Conservation (phyloP, 2,888 invertebrate species). For the Pycnomerus fuliginosus region DNA sequence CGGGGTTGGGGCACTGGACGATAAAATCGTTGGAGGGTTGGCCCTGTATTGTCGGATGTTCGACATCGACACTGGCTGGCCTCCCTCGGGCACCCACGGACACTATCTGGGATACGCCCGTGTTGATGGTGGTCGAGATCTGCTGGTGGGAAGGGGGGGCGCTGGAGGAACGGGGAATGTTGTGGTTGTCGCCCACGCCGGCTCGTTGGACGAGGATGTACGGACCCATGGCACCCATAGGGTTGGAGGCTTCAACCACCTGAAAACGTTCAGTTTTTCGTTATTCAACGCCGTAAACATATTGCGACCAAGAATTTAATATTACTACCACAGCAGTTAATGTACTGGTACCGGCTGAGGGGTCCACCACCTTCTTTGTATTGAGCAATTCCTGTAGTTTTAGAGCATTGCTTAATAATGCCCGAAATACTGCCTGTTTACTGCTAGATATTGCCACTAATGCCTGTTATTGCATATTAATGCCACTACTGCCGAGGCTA, state of each 20-base stretch:
- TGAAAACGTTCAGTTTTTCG: no score
- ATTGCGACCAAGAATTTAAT: no score
- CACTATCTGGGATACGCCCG: conserved; percentile 40
- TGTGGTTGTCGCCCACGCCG: conserved; percentile 57
- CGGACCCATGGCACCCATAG: conserved; percentile 68
- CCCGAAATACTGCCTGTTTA: no score
- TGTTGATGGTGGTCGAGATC: conserved; percentile 22
- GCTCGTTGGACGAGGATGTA: conserved; percentile 79
- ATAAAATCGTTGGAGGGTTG: conserved; percentile 41
- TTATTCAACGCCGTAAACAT: no score
- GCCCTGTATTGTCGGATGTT: conserved; percentile 43
- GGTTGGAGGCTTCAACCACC: conserved; percentile 63
- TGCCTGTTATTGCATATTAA: no score
- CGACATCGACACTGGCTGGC: conserved; percentile 66
- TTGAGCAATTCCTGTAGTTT: no score
- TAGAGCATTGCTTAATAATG: no score
- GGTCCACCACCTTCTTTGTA: no score
- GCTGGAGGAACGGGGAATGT: conserved; percentile 79
- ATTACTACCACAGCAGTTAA: no score
- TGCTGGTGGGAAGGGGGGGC: conserved; percentile 68
- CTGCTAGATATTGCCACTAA: no score
- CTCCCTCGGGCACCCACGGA: conserved; percentile 57
- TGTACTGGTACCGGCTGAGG: no score
- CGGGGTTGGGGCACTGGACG: conserved; percentile 53
- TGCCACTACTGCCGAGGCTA: no score